Evolutionary conservation across 2,797 vertebrate species (phyloP).

Genomic region (Triplophysa yarkandensis): DNA sequence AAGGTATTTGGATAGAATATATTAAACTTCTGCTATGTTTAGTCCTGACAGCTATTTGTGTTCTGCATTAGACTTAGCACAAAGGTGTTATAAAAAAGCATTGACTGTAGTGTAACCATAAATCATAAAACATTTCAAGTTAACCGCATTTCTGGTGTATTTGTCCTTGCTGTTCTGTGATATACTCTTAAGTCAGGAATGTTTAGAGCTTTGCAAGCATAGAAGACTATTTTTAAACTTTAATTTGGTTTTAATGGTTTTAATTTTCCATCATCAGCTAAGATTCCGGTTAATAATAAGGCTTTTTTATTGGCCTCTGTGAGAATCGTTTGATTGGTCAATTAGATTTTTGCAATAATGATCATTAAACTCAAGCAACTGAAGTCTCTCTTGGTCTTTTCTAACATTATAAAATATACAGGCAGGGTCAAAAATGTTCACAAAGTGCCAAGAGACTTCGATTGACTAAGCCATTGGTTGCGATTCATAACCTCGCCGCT

Average conservation of each 20-base stretch:
- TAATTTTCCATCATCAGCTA: neutral
- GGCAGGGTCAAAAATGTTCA: no score
- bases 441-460: no score
- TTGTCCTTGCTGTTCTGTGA: neutral
- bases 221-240: neutral
- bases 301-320: neutral
- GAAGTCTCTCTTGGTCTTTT: no score
- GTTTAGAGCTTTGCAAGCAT: neutral
- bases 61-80: constrained; percentile 1
- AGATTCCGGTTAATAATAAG: neutral
- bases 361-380: no score
- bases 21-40: neutral
- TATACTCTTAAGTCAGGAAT: neutral
- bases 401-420: no score
- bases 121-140: constrained; percentile 26
- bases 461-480: no score
- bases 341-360: neutral
- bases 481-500: no score
- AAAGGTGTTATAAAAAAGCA: constrained; percentile 3
- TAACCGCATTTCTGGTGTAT: neutral
- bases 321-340: neutral
- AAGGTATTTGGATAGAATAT: neutral
- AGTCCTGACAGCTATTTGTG: neutral
- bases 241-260: neutral
- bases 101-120: neutral